Base-by-base conservation (phyloP, 2,888 invertebrate species). In the Sinhomidia bicolor region DNA sequence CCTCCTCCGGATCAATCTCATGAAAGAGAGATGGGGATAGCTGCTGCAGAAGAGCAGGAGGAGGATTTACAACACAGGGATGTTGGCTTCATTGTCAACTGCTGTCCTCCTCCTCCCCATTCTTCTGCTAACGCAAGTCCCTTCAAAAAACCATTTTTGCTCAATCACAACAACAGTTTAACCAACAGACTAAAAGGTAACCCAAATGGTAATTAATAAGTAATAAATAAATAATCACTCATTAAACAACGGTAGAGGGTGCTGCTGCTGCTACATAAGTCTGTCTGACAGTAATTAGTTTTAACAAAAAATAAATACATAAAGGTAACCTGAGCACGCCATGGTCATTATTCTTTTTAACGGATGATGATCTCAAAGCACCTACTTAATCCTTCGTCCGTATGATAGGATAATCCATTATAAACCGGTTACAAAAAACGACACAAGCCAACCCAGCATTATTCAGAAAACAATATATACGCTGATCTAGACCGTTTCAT, bases 121-220 rank as follows among this genome's bases (percentile, higher is more conserved):
- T 71, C 80, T 2, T 80, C 80, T 12, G 54, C 80, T 86, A 86
- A 86, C 80, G 20, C 80, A 17, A 65, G 68, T n/a, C 86, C 86
- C 12, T 68, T 86, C 36, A 86, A 80, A 80, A 86, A 86, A 54
- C 71, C 86, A 0, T 86, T 65, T 80, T 71, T 86, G 86, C 86
- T 86, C 86, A 86, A 85, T 79, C 78, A 78, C 65, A 51, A 62
- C 76, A 60, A n/a, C n/a, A n/a, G n/a, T n/a, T n/a, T 47, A 1
- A 78, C 32, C 51, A 81, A 47, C 81, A 78, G 71, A 79, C 80
- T 86, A 20, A 86, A 86, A 86, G 86, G 86, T 86, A 86, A 57
- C n/a, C n/a, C n/a, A n/a, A n/a, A n/a, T n/a, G n/a, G n/a, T n/a
- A n/a, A 17, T 23, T 54, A 10, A 23, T n/a, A 81, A 47, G 51